Base-by-base conservation (phyloP, 2,888 invertebrate species). In the Epistrophe eligans region DNA sequence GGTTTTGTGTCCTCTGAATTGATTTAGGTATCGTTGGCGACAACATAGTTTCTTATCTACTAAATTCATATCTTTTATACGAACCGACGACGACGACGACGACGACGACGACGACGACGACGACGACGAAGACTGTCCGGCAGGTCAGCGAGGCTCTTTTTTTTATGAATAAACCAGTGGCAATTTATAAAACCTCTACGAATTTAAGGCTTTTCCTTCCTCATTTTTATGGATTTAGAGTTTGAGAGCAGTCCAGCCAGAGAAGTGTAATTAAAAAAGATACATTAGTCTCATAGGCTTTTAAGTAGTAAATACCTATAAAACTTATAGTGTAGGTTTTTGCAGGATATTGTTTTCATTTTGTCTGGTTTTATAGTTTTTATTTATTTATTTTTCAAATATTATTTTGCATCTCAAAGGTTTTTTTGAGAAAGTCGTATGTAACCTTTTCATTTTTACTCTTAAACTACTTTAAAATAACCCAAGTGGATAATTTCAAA, bases 211-310 rank as follows among this genome's bases (percentile, higher is more conserved):
- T 28, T 45, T 28, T 48, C 35, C 28, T 50, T 35, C 48, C 60
- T 40, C 19, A 24, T 35, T 66, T 66, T 17, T n/a, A 50, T 45
- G 35, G 50, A 67, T 50, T 0, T 9, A 50, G 50, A 38, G 50
- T 50, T 3, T 15, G 35, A 15, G 48, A 13, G 5, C 13, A 13
- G 15, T n/a, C 0, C 8, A 15, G n/a, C 0, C 17, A 11, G 15
- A n/a, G n/a, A 10, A 38, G 45, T 43, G 66, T 66, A 66, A 66
- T 48, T 66, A 48, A 84, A 77, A 81, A 81, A 80, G 80, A 80
- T 64, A 80, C 80, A 84, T 84, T 80, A 62, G 77, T 80, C 84
- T 84, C 84, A 35, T 35, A 77, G 71, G 79, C 79, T 80, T 84
- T 84, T 84, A 79, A 76, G 84, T 79, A n/a, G n/a, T 79, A 76